These are phyloP conservation scores for Epinotia bilunana DNA, from an alignment of 2,888 invertebrate species.

Conservation along the genomic window DNA sequence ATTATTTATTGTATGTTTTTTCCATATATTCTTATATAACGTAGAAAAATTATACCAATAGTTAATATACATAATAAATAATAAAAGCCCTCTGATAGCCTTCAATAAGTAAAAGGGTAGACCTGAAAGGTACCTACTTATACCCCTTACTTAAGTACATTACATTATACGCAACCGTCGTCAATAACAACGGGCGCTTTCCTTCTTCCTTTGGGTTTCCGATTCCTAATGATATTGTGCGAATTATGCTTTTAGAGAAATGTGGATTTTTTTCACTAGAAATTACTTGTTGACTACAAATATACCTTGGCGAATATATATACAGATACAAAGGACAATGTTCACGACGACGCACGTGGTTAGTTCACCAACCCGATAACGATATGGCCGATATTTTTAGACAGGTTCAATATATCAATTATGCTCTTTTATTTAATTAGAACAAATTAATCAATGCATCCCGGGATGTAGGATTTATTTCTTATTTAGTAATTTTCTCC, in stretches of 20 bases:
- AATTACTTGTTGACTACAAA: conserved; percentile 21
- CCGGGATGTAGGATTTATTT: not conserved
- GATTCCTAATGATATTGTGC: conserved; percentile 72
- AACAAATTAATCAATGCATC: not conserved
- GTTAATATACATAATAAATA: not conserved
- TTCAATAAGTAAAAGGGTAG: conserved; percentile 27
- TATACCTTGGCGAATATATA: conserved; percentile 5
- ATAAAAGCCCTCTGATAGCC: not conserved
- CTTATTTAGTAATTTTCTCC: conserved; percentile 1
- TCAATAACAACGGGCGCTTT: conserved; percentile 60
- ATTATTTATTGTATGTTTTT: too few relatives aligned
- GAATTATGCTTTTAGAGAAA: conserved; percentile 58
- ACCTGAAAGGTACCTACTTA: conserved; percentile 9
- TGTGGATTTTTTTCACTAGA: conserved; percentile 53
- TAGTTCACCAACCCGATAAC: conserved; percentile 21
- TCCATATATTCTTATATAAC: too few relatives aligned
- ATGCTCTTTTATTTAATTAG: conserved; percentile 18
- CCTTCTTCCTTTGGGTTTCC: conserved; percentile 66
- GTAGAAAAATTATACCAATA: not conserved
- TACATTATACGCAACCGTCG: conserved; percentile 60
- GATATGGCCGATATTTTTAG: conserved; percentile 25
- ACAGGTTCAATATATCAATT: conserved; percentile 22
- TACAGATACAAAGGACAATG: conserved; percentile 27
- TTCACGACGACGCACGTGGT: not conserved
- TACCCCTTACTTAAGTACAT: conserved; percentile 22